These are phyloP conservation scores for Stigmatopora nigra DNA, from an alignment of 2,113 vertebrate genomes.

Conservation along the genomic window DNA sequence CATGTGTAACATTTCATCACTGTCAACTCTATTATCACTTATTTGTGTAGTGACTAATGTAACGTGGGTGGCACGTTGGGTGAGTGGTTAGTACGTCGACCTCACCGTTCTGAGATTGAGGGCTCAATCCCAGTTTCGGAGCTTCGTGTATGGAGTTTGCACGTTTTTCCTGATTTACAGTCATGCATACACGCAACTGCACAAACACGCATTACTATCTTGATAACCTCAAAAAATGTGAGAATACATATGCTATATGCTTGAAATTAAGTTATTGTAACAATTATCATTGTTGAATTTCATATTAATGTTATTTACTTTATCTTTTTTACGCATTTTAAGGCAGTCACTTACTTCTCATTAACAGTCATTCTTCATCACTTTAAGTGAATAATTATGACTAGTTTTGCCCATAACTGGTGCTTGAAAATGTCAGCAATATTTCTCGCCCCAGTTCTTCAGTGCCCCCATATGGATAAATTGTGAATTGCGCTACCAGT, in stretches of 20 bases:
- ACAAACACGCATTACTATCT: too few relatives aligned
- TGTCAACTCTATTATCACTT: too few relatives aligned
- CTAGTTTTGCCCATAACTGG: background rate
- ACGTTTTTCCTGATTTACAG: too few relatives aligned
- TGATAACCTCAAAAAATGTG: background rate
- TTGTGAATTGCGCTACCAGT: background rate
- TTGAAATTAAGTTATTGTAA: background rate
- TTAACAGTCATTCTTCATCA: background rate
- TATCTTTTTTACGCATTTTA: background rate
- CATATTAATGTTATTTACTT: too few relatives aligned
- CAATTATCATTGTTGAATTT: background rate
- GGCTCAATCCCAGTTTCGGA: too few relatives aligned
- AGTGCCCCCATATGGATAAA: constrained; percentile 50
- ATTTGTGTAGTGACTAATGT: too few relatives aligned
- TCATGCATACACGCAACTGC: too few relatives aligned
- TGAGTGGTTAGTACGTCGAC: too few relatives aligned
- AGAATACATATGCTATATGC: background rate
- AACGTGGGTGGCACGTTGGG: too few relatives aligned
- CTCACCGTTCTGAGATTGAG: too few relatives aligned
- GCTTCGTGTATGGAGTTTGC: too few relatives aligned
- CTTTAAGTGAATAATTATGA: background rate
- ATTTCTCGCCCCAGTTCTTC: background rate
- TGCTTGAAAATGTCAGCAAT: background rate
- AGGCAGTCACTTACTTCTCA: background rate
- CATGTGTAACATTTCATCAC: background rate